Evolutionary conservation across 2,888 invertebrate genomes (phyloP).

Genomic region (Mystacides longicornis): DNA sequence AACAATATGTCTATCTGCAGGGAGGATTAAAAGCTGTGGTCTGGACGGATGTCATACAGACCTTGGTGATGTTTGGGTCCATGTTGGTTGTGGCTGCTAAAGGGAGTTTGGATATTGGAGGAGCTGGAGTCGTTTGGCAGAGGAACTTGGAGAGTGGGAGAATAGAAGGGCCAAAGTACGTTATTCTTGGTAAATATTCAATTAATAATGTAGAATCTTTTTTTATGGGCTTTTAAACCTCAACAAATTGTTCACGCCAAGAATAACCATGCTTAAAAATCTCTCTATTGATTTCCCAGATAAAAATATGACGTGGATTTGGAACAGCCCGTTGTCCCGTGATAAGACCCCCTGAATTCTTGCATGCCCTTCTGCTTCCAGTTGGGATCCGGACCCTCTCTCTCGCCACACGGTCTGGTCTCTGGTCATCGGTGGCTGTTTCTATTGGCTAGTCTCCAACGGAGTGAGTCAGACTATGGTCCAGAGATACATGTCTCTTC

Average conservation of each 20-base stretch:
- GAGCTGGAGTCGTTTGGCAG: constrained; percentile 49
- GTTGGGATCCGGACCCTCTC: constrained; percentile 59
- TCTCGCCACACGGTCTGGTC: constrained; percentile 69
- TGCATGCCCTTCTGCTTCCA: constrained; percentile 33
- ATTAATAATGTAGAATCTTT: no score
- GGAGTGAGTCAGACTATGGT: constrained; percentile 75
- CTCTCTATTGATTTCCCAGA: no score
- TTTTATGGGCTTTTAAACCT: no score
- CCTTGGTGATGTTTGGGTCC: constrained; percentile 59
- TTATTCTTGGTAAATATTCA: no score
- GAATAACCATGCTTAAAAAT: no score
- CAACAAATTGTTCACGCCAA: no score
- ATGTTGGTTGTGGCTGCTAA: constrained; percentile 59
- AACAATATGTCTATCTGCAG: constrained; percentile 31
- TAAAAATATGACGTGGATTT: not conserved
- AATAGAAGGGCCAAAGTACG: constrained; percentile 54
- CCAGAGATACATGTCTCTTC: constrained; percentile 65
- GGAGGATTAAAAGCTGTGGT: constrained; percentile 64
- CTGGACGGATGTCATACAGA: constrained; percentile 67
- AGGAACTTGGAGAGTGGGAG: constrained; percentile 53
- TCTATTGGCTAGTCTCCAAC: constrained; percentile 65
- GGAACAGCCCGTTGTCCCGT: not conserved
- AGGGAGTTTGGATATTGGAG: constrained; percentile 58
- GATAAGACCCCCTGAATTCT: not conserved
- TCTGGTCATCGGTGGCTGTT: constrained; percentile 61